Evolutionary conservation across 1,140 invertebrate species (phyloP).

Genomic region (Drosophila yakuba): DNA sequence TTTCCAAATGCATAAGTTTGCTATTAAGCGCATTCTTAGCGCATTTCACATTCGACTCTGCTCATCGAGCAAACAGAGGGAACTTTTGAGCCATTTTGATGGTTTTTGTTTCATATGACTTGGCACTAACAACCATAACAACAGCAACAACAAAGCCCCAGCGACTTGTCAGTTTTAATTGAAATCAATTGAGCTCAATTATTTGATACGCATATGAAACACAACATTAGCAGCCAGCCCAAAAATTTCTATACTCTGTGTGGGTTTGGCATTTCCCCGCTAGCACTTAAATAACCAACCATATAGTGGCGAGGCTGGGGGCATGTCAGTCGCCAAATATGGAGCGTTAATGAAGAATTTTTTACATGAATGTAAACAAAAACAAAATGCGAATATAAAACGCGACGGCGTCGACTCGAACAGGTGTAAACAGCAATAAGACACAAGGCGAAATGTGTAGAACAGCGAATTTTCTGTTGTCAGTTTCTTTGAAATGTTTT

Average conservation of each 20-base stretch:
- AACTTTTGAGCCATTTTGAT: conserved; percentile 36
- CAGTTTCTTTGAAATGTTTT: conserved; percentile 27
- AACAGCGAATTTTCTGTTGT: conserved; percentile 15
- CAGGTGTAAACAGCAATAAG: conserved; percentile 66
- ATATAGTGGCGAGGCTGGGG: conserved; percentile 35
- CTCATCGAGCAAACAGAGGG: conserved; percentile 19
- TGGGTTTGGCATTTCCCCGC: conserved; percentile 58
- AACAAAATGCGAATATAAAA: conserved; percentile 35
- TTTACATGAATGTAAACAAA: conserved; percentile 45
- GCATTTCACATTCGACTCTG: conserved; percentile 28
- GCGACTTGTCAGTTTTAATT: conserved; percentile 78
- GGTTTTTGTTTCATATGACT: conserved; percentile 57
- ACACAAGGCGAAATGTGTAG: conserved; percentile 32
- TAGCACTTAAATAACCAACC: conserved; percentile 6
- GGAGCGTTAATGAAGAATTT: conserved; percentile 61
- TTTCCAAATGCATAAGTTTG: too few relatives aligned
- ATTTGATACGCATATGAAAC: conserved; percentile 80
- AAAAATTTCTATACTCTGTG: conserved; percentile 32
- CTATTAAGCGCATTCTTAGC: neutral
- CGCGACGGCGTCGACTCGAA: conserved; percentile 11
- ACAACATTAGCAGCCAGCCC: conserved; percentile 52
- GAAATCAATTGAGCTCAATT: conserved; percentile 82
- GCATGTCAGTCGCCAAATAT: conserved; percentile 46
- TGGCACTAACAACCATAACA: conserved; percentile 36
- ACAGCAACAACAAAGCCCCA: conserved; percentile 36